Conservation (phyloP, 2,113 vertebrate species). For the Tricholaema leucomelas region DNA sequence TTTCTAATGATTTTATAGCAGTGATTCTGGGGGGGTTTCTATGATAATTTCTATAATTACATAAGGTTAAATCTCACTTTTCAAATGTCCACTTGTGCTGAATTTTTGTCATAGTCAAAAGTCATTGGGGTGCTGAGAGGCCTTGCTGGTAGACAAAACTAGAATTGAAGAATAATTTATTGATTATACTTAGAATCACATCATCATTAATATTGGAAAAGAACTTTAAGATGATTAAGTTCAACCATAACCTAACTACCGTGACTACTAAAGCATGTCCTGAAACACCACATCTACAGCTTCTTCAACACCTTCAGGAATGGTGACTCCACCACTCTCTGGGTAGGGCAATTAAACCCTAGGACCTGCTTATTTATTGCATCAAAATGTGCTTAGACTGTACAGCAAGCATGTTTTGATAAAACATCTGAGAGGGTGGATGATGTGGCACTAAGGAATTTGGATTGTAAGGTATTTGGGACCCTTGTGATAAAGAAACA, state of each 20-base stretch:
- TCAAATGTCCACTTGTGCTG: not conserved
- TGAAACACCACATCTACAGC: too few species aligned
- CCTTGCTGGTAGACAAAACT: not conserved
- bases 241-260: too few species aligned
- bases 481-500: not conserved
- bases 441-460: not conserved
- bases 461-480: not conserved
- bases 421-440: not conserved
- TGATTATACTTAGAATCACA: not conserved
- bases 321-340: too few species aligned
- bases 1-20: not conserved
- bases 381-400: not conserved
- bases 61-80: not conserved
- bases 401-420: not conserved
- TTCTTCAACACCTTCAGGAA: too few species aligned
- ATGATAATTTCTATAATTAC: not conserved
- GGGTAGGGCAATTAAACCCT: not conserved
- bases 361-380: not conserved
- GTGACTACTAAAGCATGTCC: too few species aligned
- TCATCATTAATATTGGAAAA: too few species aligned
- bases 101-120: not conserved
- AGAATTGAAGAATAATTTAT: not conserved
- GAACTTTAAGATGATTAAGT: too few species aligned
- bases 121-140: fast-evolving
- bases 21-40: fast-evolving